Evolutionary conservation across 2,113 vertebrate species (phyloP).

Genomic region (Merops nubicus): DNA sequence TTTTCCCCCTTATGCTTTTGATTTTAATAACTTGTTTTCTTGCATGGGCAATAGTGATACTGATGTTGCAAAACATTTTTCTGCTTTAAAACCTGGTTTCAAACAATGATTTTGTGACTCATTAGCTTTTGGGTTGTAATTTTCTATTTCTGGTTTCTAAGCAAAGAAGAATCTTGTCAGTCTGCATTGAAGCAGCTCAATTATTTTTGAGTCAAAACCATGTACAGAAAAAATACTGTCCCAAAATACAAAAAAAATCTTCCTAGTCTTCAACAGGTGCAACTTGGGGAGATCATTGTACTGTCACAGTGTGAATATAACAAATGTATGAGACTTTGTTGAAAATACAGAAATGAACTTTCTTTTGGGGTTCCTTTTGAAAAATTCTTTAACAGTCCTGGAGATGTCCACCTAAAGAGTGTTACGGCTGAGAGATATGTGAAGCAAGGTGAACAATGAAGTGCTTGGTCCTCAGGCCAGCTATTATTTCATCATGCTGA

Average conservation of each 20-base stretch:
- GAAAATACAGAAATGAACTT: neutral
- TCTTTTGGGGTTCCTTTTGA: neutral
- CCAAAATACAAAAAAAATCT: neutral
- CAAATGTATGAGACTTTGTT: neutral
- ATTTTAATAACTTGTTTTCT: neutral
- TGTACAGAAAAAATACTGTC: neutral
- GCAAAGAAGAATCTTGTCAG: neutral
- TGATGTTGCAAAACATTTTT: constrained; percentile 3
- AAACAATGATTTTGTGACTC: constrained; percentile 8
- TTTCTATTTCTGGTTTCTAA: constrained; percentile 23
- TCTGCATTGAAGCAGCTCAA: neutral
- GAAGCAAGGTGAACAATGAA: neutral
- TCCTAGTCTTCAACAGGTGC: neutral
- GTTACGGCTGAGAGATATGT: neutral
- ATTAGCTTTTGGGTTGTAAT: neutral
- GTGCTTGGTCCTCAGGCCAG: neutral
- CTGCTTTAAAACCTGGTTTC: neutral
- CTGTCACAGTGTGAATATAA: neutral
- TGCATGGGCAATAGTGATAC: neutral
- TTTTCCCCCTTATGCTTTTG: neutral
- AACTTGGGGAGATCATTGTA: neutral
- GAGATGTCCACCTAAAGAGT: neutral
- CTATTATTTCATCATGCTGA: neutral
- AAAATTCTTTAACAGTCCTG: neutral
- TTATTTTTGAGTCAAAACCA: neutral